Evolutionary conservation across 2,888 invertebrate species (phyloP).

Genomic region (Shargacucullia verbasci): DNA sequence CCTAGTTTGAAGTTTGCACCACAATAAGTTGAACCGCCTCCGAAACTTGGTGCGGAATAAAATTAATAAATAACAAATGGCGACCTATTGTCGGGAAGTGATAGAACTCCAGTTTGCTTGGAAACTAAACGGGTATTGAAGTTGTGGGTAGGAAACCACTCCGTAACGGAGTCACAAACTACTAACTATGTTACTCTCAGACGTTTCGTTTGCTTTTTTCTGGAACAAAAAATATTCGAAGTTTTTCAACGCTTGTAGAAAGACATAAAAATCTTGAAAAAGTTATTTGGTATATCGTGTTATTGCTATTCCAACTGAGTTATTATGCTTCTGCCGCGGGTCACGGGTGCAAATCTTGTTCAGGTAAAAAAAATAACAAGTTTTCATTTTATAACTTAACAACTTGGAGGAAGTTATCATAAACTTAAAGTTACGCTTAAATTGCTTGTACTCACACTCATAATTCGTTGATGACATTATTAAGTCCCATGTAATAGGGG

Average conservation of each 20-base stretch:
- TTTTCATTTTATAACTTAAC: too few species aligned
- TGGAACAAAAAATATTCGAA: constrained; percentile 26
- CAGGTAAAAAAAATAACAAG: too few species aligned
- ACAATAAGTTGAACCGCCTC: constrained; percentile 9
- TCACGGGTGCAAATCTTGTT: too few species aligned
- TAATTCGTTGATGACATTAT: too few species aligned
- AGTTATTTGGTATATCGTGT: too few species aligned
- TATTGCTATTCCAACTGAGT: too few species aligned
- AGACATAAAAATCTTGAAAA: too few species aligned
- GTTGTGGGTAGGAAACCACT: constrained; percentile 55
- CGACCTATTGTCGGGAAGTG: constrained; percentile 43
- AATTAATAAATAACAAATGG: constrained; percentile 56
- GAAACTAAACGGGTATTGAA: constrained; percentile 57
- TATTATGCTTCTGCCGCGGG: too few species aligned
- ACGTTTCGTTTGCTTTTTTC: constrained; percentile 49
- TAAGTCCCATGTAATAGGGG: too few species aligned
- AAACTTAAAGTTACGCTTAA: too few species aligned
- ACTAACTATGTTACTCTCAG: constrained; percentile 51
- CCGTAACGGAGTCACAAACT: constrained; percentile 50
- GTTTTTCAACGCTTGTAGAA: not conserved
- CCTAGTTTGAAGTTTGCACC: not conserved
- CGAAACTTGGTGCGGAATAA: constrained; percentile 26
- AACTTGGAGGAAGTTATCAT: too few species aligned
- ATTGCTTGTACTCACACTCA: too few species aligned
- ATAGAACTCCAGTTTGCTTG: constrained; percentile 47